These are phyloP conservation scores for Microcebus lehilahytsara DNA, from an alignment of 2,113 vertebrate species.

Conservation along the genomic window DNA sequence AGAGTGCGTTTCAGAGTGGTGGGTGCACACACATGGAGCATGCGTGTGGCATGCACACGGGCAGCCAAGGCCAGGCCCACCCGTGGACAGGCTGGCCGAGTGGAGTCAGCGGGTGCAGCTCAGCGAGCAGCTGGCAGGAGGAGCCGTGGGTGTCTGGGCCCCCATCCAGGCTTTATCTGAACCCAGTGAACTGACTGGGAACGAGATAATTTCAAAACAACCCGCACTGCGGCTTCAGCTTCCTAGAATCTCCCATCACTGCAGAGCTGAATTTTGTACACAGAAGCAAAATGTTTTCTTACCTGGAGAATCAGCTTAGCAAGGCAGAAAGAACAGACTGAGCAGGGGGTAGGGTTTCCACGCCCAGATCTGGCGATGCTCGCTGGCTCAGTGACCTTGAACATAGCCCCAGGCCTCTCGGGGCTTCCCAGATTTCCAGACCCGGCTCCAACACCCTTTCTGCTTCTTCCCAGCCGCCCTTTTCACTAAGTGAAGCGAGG, in stretches of 20 bases:
- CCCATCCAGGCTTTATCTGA: background rate
- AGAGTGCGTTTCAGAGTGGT: background rate
- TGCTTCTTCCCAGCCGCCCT: background rate
- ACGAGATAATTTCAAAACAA: conserved; percentile 49
- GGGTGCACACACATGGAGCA: too few relatives aligned
- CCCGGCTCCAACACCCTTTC: background rate
- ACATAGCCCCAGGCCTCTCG: background rate
- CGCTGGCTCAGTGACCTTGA: conserved; percentile 32
- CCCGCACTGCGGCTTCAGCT: conserved; percentile 31
- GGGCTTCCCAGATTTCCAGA: background rate
- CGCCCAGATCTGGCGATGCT: background rate
- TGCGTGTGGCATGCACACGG: rapidly evolving
- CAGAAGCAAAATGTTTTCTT: conserved; percentile 41
- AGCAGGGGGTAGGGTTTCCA: background rate
- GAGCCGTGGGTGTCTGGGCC: rapidly evolving
- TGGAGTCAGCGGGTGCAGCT: background rate
- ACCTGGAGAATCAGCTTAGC: conserved; percentile 53
- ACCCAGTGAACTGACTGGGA: background rate
- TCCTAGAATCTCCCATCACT: background rate
- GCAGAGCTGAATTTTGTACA: conserved; percentile 49
- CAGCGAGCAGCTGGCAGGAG: background rate
- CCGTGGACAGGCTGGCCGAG: background rate
- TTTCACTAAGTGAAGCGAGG: background rate
- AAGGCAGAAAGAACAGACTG: conserved; percentile 24
- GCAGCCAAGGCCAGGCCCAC: background rate